phyloP scores from a whole-genome alignment of 2,797 vertebrate species.

The Micrastur ruficollis region DNA sequence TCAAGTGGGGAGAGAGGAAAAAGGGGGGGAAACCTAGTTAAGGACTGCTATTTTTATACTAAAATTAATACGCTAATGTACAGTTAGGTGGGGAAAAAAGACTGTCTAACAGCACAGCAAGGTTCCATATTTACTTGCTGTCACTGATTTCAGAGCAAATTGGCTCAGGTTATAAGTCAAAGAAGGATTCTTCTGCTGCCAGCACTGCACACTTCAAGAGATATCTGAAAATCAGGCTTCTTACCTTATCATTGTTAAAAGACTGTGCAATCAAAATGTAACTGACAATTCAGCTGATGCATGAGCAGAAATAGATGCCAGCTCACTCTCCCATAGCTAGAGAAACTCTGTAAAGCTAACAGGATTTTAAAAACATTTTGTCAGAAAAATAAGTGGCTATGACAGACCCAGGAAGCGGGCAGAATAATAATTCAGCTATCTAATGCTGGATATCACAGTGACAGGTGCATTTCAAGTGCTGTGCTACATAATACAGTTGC shows the following conservation, averaged over 20 bases:
- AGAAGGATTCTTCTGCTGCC: conserved; percentile 65
- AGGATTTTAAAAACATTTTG: conserved; percentile 67
- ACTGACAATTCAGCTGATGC: conserved; percentile 62
- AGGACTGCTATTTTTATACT: neutral
- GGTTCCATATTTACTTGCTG: conserved; percentile 63
- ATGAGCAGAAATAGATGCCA: conserved; percentile 35
- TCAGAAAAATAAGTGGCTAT: conserved; percentile 65
- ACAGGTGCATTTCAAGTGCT: neutral
- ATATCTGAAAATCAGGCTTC: conserved; percentile 49
- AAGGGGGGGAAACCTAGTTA: neutral
- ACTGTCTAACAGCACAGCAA: conserved; percentile 31
- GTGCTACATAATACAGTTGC: neutral
- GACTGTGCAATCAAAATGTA: conserved; percentile 49
- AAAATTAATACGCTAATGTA: conserved; percentile 16
- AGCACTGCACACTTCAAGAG: conserved; percentile 50
- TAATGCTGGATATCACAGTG: neutral
- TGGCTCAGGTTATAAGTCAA: conserved; percentile 64
- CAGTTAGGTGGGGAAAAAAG: conserved; percentile 22
- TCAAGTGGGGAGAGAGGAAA: neutral
- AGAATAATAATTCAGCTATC: conserved; percentile 38
- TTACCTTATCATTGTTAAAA: conserved; percentile 52
- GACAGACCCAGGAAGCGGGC: conserved; percentile 45
- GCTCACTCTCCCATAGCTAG: conserved; percentile 22
- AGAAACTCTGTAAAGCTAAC: conserved; percentile 52
- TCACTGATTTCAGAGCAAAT: conserved; percentile 46